phyloP scores from a whole-genome alignment of 2,113 vertebrate genomes.

The Pandion haliaetus region DNA sequence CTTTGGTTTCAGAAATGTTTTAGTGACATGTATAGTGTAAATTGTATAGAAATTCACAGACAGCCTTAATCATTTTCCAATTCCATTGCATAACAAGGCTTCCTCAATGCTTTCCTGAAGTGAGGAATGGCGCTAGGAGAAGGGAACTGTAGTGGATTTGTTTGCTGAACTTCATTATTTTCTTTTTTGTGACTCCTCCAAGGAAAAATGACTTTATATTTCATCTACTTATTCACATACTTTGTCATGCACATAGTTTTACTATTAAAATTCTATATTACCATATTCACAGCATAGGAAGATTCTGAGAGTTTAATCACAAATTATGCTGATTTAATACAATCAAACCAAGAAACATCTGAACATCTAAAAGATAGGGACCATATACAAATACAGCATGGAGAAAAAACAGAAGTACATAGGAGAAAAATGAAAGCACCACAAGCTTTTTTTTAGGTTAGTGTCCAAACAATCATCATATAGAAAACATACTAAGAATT shows the following conservation, averaged over 20 bases:
- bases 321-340: not conserved
- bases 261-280: not conserved
- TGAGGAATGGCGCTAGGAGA: not conserved
- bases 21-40: not conserved
- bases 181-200: not conserved
- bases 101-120: not conserved
- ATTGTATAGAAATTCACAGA: not conserved
- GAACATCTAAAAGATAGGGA: not conserved
- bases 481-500: not conserved
- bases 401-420: not conserved
- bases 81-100: not conserved
- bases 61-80: not conserved
- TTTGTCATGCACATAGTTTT: not conserved
- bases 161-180: not conserved
- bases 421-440: not conserved
- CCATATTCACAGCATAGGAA: not conserved
- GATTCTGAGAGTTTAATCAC: not conserved
- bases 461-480: not conserved
- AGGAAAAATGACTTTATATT: not conserved
- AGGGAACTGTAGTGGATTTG: not conserved
- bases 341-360: not conserved
- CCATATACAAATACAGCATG: not conserved
- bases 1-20: not conserved
- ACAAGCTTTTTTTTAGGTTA: not conserved
- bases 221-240: not conserved